These are phyloP conservation scores for Chrosomus eos DNA, from an alignment of 2,797 vertebrate genomes.

Conservation along the genomic window DNA sequence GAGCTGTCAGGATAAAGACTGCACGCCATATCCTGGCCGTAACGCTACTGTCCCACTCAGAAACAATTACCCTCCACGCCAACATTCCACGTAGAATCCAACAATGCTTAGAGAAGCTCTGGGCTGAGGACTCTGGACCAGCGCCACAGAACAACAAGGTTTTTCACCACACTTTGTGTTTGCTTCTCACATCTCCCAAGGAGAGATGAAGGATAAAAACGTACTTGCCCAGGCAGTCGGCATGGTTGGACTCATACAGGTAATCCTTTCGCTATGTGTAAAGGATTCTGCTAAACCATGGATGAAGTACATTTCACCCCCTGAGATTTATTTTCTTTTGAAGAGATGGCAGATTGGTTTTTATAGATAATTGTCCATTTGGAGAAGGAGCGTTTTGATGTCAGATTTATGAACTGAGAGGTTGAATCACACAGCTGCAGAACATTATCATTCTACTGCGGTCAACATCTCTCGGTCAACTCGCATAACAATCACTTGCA, in stretches of 20 bases:
- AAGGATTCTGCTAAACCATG: not conserved
- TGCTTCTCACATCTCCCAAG: conserved; percentile 37
- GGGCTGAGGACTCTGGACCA: conserved; percentile 22
- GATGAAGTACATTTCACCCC: conserved; percentile 10
- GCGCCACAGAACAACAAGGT: conserved; percentile 32
- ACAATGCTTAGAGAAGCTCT: conserved; percentile 33
- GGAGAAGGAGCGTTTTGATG: conserved; percentile 11
- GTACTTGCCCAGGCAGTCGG: not conserved
- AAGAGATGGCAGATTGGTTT: conserved; percentile 18
- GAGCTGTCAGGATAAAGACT: conserved; percentile 37
- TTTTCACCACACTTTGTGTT: conserved; percentile 42
- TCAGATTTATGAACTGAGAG: not conserved
- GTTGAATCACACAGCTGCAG: conserved; percentile 1
- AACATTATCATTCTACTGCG: not conserved
- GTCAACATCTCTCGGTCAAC: not conserved
- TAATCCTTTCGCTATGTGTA: conserved; percentile 41
- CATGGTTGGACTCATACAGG: not conserved
- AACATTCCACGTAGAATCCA: conserved; percentile 50
- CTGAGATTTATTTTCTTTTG: conserved; percentile 17
- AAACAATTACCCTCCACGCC: conserved; percentile 36
- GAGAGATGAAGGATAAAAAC: conserved; percentile 4
- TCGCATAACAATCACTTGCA: not conserved
- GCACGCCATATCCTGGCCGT: conserved; percentile 33
- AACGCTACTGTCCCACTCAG: conserved; percentile 7
- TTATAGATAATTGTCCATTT: conserved; percentile 25